These are phyloP conservation scores for Kryptopterus vitreolus DNA, from an alignment of 2,797 vertebrate species.

Conservation along the genomic window DNA sequence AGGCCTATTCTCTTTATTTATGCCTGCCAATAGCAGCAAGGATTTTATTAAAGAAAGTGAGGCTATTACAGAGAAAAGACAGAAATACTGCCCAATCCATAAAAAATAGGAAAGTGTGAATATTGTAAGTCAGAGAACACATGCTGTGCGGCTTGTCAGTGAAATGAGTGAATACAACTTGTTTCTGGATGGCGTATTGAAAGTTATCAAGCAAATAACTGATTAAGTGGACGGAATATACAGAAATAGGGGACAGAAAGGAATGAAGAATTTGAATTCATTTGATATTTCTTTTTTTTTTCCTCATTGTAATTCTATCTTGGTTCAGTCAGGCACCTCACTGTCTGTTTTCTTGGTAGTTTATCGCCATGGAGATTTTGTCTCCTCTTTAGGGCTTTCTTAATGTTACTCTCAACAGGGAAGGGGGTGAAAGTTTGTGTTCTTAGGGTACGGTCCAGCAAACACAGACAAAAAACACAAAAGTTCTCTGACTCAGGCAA, in stretches of 20 bases:
- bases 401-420: constrained; percentile 36
- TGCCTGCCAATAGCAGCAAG: constrained; percentile 12
- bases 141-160: not conserved
- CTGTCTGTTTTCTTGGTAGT: constrained; percentile 41
- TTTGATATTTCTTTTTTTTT: constrained; percentile 27
- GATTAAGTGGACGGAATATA: constrained; percentile 23
- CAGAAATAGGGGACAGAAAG: constrained; percentile 10
- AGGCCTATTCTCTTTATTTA: constrained; percentile 18
- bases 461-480: constrained; percentile 53
- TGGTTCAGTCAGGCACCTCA: constrained; percentile 37
- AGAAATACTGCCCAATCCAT: not conserved
- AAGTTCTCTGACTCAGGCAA: constrained; percentile 34
- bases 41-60: constrained; percentile 31
- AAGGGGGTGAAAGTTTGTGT: constrained; percentile 17
- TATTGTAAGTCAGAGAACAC: not conserved
- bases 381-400: constrained; percentile 36
- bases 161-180: not conserved
- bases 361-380: constrained; percentile 47
- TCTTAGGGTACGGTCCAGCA: constrained; percentile 39
- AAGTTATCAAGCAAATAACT: constrained; percentile 25
- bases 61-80: not conserved
- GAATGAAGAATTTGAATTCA: constrained; percentile 25
- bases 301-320: constrained; percentile 48
- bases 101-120: constrained; percentile 1
- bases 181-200: constrained; percentile 1